Base-by-base conservation (phyloP, 2,888 invertebrate species). In the Dromius quadrimaculatus region DNA sequence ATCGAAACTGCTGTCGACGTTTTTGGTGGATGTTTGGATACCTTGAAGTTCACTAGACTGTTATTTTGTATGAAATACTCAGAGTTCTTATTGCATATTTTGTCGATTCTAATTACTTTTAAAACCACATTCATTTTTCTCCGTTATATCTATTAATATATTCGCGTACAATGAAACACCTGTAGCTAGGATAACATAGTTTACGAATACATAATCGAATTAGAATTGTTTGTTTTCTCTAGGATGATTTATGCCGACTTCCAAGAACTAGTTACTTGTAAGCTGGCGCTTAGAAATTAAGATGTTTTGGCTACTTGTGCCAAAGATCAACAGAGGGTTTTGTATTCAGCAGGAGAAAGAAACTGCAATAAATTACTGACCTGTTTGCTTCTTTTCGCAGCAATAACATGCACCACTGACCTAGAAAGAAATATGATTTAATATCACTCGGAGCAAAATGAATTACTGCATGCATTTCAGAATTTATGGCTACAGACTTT, bases 161-260 rank as follows among this genome's bases (percentile, higher is more conserved):
- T n/a, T n/a, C n/a, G n/a, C n/a, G 20, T 22, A 17, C 11, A 59
- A 63, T 64, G 64, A 11, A 32, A 34, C 64, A 64, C 64, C 64
- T 64, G 64, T 64, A 47, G 64, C 28, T 64, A 17, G n/a, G 19
- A 19, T 28, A 13, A 8, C 28, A 28, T 15, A 54, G 50, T 54
- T 47, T 54, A 54, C 28, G 50, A 28, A 54, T 54, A 19, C 50
- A 15, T 54, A 28, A 54, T 54, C 28, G 50, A 54, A 54, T 23
- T 13, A 22, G 28, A 54, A 28, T 8, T 54, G 50, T 54, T 54
- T 54, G 50, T 54, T 54, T 54, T 23, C 50, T 11, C 28, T 4
- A 5, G 28, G 50, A 54, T 54, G 50, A 54, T 54, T 54, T 54
- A 54, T 54, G 8, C 50, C 50, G 41, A n/a, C n/a, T n/a, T n/a